Base-by-base conservation (phyloP, 1,140 invertebrate species). In the Hylaeus anthracinus region DNA sequence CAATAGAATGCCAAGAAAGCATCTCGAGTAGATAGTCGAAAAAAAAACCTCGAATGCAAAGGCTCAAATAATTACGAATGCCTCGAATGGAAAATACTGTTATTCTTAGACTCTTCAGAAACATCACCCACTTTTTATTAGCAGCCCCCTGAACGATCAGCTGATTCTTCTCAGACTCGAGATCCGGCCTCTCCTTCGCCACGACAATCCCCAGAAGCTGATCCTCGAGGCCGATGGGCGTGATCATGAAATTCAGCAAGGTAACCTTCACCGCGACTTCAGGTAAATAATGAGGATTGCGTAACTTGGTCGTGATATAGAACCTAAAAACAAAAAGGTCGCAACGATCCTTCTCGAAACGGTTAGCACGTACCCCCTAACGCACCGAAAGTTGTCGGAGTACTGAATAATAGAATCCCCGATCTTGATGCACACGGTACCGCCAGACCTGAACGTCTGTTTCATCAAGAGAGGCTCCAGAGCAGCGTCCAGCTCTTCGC, bases 191-290 rank as follows among this genome's bases (percentile, higher is more conserved):
- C 92, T 99, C 98, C 82, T 97, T 96, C 0, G 98, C 98, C n/a
- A 99, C 98, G 0, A 98, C 97, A 82, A 98, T 97, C 43, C 97
- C 97, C 53, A 99, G 90, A 15, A 99, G 93, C 91, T 99, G 98
- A 92, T 98, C 98, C 93, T 98, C 95, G 4, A 99, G 91, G 14
- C 98, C 98, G 73, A 96, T 96, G 37, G 96, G 96, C 2, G 98
- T 99, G 75, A 99, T 97, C 96, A 97, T 97, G 88, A 99, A 99
- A 93, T 99, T 99, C 12, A 99, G 92, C 10, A 99, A 89, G 0
- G 98, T 98, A 2, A 99, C 98, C 92, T 98, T 98, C 0, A 98
- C 98, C 0, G 97, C 96, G 4, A 98, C 96, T 93, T 99, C 98
- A 0, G 98, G 98, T 72, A 98, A 90, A 89, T 98, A 99, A 92